phyloP scores from a whole-genome alignment of 2,888 invertebrate species.

The Rutpela maculata region DNA sequence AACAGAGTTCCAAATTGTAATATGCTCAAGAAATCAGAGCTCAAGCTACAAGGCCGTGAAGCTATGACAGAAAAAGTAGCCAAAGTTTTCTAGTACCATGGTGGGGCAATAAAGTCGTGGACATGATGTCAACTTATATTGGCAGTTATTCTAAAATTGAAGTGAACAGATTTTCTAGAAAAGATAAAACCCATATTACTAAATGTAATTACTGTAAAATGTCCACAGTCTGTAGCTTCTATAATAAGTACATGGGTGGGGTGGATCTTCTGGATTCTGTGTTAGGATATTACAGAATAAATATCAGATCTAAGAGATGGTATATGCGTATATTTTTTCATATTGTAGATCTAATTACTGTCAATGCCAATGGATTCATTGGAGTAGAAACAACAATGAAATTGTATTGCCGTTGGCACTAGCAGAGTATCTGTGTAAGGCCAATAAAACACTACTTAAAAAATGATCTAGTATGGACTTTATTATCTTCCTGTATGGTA shows the following conservation, averaged over 20 bases:
- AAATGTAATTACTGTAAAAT: no score
- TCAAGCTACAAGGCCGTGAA: constrained; percentile 54
- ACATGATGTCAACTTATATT: constrained; percentile 32
- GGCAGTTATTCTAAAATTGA: constrained; percentile 50
- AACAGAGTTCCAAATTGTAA: constrained; percentile 38
- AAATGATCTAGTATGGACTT: constrained; percentile 7
- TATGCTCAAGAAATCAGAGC: constrained; percentile 33
- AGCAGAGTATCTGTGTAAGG: constrained; percentile 12
- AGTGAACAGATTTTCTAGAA: constrained; percentile 28
- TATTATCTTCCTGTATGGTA: constrained; percentile 8
- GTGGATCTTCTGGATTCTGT: constrained; percentile 36
- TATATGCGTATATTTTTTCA: constrained; percentile 40
- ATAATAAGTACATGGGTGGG: constrained; percentile 16
- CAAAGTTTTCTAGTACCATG: background rate
- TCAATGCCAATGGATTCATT: constrained; percentile 45
- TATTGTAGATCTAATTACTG: constrained; percentile 30
- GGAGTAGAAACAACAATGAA: no score
- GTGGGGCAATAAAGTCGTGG: constrained; percentile 13
- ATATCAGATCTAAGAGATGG: constrained; percentile 36
- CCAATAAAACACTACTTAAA: background rate
- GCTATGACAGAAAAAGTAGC: constrained; percentile 49
- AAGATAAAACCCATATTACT: constrained; percentile 2
- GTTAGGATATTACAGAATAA: constrained; percentile 36
- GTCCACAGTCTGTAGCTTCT: constrained; percentile 5
- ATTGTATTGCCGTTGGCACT: no score